Evolutionary conservation across 1,140 invertebrate genomes (phyloP).

Genomic region (Metopolophium dirhodum): DNA sequence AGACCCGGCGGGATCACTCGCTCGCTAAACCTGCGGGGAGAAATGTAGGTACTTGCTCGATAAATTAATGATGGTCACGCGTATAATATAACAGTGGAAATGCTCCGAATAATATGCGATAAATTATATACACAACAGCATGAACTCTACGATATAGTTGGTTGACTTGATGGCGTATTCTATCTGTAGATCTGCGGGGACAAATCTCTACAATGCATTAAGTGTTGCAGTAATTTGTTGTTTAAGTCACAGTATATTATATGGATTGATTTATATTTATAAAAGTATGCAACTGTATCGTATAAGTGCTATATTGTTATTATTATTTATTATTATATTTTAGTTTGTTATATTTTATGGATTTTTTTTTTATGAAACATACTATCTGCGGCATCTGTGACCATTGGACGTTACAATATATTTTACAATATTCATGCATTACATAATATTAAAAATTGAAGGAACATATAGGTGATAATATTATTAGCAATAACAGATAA

Average conservation of each 20-base stretch:
- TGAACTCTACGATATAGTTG: neutral
- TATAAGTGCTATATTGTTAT: too few relatives aligned
- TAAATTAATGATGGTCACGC: neutral
- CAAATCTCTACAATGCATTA: too few relatives aligned
- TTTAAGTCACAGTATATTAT: neutral
- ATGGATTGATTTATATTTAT: neutral
- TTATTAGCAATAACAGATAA: too few relatives aligned
- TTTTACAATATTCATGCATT: too few relatives aligned
- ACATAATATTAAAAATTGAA: too few relatives aligned
- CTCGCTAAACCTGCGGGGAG: too few relatives aligned
- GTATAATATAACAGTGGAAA: neutral
- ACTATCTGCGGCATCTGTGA: too few relatives aligned
- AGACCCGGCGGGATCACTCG: neutral
- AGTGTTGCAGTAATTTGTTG: neutral
- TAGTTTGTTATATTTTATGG: too few relatives aligned
- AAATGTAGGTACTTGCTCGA: neutral
- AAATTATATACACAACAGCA: neutral
- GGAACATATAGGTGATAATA: too few relatives aligned
- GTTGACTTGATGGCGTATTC: neutral
- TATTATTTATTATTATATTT: too few relatives aligned
- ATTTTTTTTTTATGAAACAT: too few relatives aligned
- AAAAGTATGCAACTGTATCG: neutral
- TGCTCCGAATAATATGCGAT: neutral
- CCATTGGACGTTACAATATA: too few relatives aligned
- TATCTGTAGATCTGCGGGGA: neutral